A percentile compares a stretch with the other conserved stretches of the same genome.
These are phyloP conservation scores for Acomys russatus DNA, from an alignment of 2,797 vertebrate genomes.

Conservation along the genomic window DNA sequence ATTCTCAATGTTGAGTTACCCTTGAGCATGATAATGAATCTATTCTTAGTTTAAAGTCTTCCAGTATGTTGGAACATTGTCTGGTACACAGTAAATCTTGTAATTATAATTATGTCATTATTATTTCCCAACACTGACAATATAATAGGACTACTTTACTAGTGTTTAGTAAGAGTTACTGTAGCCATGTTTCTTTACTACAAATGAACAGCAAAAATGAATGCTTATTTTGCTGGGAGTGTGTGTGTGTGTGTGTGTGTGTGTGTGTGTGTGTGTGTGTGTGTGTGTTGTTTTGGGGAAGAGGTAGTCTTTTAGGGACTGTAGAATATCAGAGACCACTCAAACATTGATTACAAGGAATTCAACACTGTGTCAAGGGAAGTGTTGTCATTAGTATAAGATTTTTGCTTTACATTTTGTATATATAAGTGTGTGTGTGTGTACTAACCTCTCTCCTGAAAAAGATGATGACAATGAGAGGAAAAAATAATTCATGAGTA, in stretches of 20 bases:
- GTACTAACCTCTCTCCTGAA: not conserved
- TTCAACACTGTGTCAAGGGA: not conserved
- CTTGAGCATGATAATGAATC: conserved; percentile 67
- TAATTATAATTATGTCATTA: conserved; percentile 34
- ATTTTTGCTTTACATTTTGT: not conserved
- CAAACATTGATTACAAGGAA: not conserved
- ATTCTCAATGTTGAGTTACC: not conserved
- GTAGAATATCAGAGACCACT: not conserved
- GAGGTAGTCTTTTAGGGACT: not conserved
- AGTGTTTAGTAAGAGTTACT: conserved; percentile 3
- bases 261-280: too few species aligned
- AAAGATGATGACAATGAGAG: not conserved
- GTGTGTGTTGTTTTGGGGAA: accelerated
- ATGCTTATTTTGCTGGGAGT: not conserved
- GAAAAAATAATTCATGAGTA: not conserved
- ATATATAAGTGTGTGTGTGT: not conserved
- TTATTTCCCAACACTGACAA: conserved; percentile 33
- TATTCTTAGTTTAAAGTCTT: conserved; percentile 65
- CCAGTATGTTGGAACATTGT: conserved; percentile 22
- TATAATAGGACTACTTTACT: conserved; percentile 58
- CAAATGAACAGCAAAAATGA: conserved; percentile 3
- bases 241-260: too few species aligned
- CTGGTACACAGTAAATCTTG: not conserved
- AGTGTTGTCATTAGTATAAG: not conserved
- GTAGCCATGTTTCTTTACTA: conserved; percentile 44